Evolutionary conservation across 2,888 invertebrate species (phyloP).

Genomic region (Diplolepis rosae): DNA sequence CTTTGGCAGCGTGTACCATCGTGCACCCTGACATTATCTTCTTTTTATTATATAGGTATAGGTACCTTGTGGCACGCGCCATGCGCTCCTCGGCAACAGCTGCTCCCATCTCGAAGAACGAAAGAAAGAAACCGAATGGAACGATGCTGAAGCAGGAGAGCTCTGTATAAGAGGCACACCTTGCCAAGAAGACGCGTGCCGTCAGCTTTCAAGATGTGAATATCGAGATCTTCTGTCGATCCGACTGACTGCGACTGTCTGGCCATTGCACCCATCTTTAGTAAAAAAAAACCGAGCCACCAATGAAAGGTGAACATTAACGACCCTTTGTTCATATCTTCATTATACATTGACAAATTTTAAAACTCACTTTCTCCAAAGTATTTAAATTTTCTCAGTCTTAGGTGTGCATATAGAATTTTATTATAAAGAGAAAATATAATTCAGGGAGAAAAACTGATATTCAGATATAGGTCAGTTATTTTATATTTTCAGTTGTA

Average conservation of each 20-base stretch:
- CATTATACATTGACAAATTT: not conserved
- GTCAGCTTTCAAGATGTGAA: slow-evolving; percentile 64
- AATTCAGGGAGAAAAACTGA: too few relatives aligned
- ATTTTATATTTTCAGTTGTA: too few relatives aligned
- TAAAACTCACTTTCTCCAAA: not conserved
- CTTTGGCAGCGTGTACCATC: slow-evolving; percentile 56
- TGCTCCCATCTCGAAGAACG: slow-evolving; percentile 59
- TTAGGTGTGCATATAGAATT: not conserved
- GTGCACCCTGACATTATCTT: slow-evolving; percentile 70
- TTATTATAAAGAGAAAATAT: not conserved
- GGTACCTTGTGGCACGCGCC: slow-evolving; percentile 74
- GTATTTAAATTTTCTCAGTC: not conserved
- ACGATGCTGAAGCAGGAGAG: slow-evolving; percentile 56
- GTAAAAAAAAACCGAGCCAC: slow-evolving; percentile 39
- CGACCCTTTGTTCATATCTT: slow-evolving; percentile 34
- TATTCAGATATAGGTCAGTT: too few relatives aligned
- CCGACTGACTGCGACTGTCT: slow-evolving; percentile 48
- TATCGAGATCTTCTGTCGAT: slow-evolving; percentile 58
- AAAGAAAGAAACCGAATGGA: slow-evolving; percentile 47
- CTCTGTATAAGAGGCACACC: slow-evolving; percentile 59
- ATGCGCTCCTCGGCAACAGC: slow-evolving; percentile 67
- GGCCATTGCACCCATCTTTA: slow-evolving; percentile 58
- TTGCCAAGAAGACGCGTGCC: slow-evolving; percentile 65
- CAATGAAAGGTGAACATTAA: slow-evolving; percentile 51
- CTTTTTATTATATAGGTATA: slow-evolving; percentile 64